Evolutionary conservation across 2,113 vertebrate genomes (phyloP).

Genomic region (Petrocephalus microphthalmus): DNA sequence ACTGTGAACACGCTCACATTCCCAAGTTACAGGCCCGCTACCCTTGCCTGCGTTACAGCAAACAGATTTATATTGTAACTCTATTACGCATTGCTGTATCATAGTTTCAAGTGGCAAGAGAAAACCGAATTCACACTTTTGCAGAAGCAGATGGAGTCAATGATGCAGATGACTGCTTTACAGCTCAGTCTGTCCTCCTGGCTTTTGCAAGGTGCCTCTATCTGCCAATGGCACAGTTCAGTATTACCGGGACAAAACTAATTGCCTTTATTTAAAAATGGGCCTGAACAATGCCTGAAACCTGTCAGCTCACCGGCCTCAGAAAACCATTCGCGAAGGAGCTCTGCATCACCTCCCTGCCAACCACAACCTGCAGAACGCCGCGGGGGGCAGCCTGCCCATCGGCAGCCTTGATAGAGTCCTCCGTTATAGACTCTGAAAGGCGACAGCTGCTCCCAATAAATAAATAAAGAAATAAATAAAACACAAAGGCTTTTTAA

Average conservation of each 20-base stretch:
- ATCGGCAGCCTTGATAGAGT: not conserved
- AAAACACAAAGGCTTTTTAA: constrained; percentile 2
- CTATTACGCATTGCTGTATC: not conserved
- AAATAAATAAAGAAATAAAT: constrained; percentile 16
- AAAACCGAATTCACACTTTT: not conserved
- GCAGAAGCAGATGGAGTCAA: not conserved
- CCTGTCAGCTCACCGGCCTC: not conserved
- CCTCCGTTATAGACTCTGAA: not conserved
- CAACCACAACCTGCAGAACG: not conserved
- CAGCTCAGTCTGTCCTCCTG: not conserved
- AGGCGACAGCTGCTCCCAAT: constrained; percentile 16
- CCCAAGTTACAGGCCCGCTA: constrained; percentile 66
- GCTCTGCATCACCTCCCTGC: too few relatives aligned
- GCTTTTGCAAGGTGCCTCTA: not conserved
- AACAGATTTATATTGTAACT: constrained; percentile 63
- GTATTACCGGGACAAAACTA: not conserved
- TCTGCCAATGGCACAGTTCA: not conserved
- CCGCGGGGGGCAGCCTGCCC: not conserved
- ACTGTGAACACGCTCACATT: constrained; percentile 58
- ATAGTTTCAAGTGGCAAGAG: not conserved
- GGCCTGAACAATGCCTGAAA: not conserved
- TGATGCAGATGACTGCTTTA: not conserved
- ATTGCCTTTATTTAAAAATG: not conserved
- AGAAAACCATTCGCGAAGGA: not conserved
- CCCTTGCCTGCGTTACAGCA: constrained; percentile 58